phyloP scores from a whole-genome alignment of 2,797 vertebrate genomes.

The Pyrrhura leucotis region DNA sequence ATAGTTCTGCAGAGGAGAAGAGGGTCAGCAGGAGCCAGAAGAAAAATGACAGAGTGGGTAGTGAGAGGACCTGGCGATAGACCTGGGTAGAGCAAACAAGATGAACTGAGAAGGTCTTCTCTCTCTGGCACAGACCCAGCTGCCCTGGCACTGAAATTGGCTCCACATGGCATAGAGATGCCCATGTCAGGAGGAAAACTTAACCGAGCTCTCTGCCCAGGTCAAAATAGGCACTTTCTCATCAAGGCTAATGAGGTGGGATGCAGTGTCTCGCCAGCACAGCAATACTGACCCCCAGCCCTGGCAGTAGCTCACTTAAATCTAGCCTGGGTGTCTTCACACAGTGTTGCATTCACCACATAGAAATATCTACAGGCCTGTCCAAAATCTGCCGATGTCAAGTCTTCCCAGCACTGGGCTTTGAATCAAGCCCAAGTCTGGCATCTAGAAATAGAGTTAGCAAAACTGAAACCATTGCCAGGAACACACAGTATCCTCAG shows the following conservation, averaged over 20 bases:
- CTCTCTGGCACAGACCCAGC: background rate
- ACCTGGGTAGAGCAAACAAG: background rate
- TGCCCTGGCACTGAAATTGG: background rate
- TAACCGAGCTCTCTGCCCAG: background rate
- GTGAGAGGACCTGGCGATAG: background rate
- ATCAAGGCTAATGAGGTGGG: background rate
- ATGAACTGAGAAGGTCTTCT: accelerated
- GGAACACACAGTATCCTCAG: background rate
- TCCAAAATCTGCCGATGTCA: background rate
- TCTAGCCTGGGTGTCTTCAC: background rate
- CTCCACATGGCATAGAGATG: background rate
- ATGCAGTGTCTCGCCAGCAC: background rate
- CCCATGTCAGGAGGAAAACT: background rate
- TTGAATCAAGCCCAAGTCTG: background rate
- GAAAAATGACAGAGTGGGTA: background rate
- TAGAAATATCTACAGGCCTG: background rate
- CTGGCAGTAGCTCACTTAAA: background rate
- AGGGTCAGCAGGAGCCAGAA: background rate
- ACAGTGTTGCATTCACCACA: accelerated
- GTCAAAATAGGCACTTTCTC: background rate
- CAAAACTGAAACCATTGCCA: background rate
- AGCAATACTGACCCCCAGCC: background rate
- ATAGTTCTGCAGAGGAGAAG: conserved; percentile 21
- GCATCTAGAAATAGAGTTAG: background rate
- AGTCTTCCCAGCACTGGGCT: background rate